These are phyloP conservation scores for Caenorhabditis drosophilae DNA, from an alignment of 2,888 invertebrate genomes.

Conservation along the genomic window DNA sequence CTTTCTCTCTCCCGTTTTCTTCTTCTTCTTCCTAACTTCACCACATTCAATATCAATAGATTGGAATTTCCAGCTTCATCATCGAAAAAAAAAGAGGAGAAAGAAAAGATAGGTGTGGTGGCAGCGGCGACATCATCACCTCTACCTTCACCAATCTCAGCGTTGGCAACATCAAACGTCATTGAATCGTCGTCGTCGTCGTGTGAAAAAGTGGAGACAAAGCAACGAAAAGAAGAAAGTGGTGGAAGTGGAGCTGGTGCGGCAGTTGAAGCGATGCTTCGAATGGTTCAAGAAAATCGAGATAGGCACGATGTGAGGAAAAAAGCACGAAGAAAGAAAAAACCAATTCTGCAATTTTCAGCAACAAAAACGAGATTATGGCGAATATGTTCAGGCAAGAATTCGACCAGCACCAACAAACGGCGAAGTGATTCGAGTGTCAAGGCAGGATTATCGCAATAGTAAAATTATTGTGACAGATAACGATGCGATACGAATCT, in stretches of 20 bases:
- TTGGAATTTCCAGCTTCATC: neutral
- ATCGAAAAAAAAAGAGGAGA: neutral
- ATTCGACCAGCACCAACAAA: conserved; percentile 25
- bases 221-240: too few species aligned
- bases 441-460: conserved; percentile 36
- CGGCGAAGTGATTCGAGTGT: conserved; percentile 29
- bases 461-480: conserved; percentile 41
- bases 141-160: conserved; percentile 4
- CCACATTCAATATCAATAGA: conserved; percentile 29
- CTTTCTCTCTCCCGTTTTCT: conserved; percentile 8
- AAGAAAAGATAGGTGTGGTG: too few species aligned
- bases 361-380: conserved; percentile 48
- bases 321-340: too few species aligned
- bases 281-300: conserved; percentile 47
- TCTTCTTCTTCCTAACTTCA: conserved; percentile 8
- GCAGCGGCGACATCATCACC: conserved; percentile 1
- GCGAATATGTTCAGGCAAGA: conserved; percentile 46
- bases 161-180: conserved; percentile 8
- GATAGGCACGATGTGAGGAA: conserved; percentile 36
- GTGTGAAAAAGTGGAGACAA: too few species aligned
- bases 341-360: neutral
- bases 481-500: conserved; percentile 36
- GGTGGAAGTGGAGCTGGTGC: too few species aligned
- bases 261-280: conserved; percentile 51
- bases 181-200: conserved; percentile 19